Conservation (phyloP, 30 jellyfish, hydroid and myxozoan species). For the Aurelia sp. region DNA sequence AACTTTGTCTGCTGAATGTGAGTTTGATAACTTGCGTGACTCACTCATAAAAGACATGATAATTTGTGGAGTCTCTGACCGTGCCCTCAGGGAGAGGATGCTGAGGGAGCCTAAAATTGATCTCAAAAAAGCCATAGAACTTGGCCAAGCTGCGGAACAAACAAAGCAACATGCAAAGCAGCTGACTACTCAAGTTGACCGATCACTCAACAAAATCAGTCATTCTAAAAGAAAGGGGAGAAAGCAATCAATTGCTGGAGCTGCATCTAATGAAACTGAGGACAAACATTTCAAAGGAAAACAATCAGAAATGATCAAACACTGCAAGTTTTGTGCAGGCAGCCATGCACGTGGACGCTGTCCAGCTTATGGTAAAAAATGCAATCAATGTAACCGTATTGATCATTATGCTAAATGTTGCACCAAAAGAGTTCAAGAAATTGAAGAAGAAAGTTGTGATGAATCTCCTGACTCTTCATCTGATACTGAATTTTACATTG, state of each 20-base stretch:
- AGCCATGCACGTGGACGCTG: conserved; percentile 56
- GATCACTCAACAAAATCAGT: conserved; percentile 47
- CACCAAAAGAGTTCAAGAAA: conserved; percentile 30
- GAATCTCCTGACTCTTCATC: conserved; percentile 27
- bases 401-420: conserved; percentile 48
- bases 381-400: conserved; percentile 28
- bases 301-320: conserved; percentile 27
- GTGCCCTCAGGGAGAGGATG: conserved; percentile 45
- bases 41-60: conserved; percentile 53
- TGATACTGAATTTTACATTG: conserved; percentile 44
- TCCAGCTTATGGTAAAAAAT: conserved; percentile 49
- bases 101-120: conserved; percentile 65
- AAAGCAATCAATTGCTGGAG: conserved; percentile 43
- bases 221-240: conserved; percentile 14
- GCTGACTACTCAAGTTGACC: conserved; percentile 49
- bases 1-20: conserved; percentile 75
- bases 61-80: conserved; percentile 62
- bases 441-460: conserved; percentile 8
- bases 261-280: conserved; percentile 40
- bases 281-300: conserved; percentile 16
- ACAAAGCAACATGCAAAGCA: conserved; percentile 43
- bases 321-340: conserved; percentile 76
- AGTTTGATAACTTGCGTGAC: conserved; percentile 48
- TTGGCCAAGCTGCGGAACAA: conserved; percentile 62
- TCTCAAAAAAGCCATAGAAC: conserved; percentile 61